Percentiles rank a stretch among this genome's conserved stretches.
Conservation (phyloP, 2,797 vertebrate species). For the Tenualosa ilisha region DNA sequence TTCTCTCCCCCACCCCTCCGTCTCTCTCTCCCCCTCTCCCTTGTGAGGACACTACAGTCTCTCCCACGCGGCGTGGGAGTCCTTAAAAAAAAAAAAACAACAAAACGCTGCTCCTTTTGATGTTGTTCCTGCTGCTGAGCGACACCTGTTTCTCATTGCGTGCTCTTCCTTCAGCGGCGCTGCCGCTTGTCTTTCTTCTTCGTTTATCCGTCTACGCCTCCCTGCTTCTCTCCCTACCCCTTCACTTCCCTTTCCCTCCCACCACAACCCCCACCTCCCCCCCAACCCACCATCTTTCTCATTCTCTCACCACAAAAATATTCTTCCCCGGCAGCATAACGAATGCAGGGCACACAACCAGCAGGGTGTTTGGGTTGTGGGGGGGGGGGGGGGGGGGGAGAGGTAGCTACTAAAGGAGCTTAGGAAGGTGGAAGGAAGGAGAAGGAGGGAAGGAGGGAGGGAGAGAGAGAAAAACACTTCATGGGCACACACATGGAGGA, state of each 20-base stretch:
- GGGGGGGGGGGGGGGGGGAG: background rate
- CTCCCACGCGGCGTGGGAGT: conserved; percentile 17
- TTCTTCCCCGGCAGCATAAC: conserved; percentile 8
- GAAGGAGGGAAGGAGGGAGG: too few species aligned
- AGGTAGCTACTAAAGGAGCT: conserved; percentile 13
- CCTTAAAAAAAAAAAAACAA: conserved; percentile 13
- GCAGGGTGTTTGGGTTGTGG: conserved; percentile 4
- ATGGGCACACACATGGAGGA: background rate
- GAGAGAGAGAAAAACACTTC: background rate
- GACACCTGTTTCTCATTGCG: conserved; percentile 26
- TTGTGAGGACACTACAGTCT: background rate
- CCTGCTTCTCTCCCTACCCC: background rate
- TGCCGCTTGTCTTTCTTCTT: conserved; percentile 15
- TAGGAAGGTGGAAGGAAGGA: background rate
- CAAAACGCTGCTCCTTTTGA: conserved; percentile 18
- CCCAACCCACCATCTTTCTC: background rate
- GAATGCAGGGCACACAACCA: conserved; percentile 15
- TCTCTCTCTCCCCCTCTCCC: background rate
- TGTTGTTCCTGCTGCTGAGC: background rate
- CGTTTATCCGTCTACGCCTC: conserved; percentile 4
- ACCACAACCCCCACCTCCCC: background rate
- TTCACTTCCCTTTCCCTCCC: background rate
- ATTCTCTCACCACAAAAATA: background rate
- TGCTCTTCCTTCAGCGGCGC: background rate
- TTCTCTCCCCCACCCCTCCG: background rate